A percentile compares a stretch with the other conserved stretches of the same genome.
Evolutionary conservation across 2,113 vertebrate genomes (phyloP).

Genomic region (Nematolebias whitei): DNA sequence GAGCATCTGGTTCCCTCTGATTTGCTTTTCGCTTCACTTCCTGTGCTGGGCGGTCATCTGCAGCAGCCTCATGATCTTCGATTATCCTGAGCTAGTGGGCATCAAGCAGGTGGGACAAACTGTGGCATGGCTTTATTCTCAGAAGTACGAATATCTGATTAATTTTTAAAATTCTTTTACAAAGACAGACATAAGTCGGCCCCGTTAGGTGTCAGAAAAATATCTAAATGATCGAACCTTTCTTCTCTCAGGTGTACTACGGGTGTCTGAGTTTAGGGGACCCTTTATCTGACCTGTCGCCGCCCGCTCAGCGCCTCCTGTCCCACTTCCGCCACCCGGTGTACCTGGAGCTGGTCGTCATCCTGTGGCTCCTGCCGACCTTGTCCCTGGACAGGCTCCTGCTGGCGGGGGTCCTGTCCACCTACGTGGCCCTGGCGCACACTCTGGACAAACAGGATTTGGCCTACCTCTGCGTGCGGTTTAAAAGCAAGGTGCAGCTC

Average conservation of each 20-base stretch:
- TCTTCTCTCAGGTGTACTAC: conserved; percentile 85
- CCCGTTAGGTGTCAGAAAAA: no score
- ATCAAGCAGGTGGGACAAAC: conserved; percentile 87
- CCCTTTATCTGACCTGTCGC: conserved; percentile 84
- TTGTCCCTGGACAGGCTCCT: conserved; percentile 86
- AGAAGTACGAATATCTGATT: no score
- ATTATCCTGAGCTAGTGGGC: conserved; percentile 89
- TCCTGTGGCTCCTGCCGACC: conserved; percentile 88
- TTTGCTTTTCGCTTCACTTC: conserved; percentile 87
- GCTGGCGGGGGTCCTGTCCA: conserved; percentile 80
- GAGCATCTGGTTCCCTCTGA: conserved; percentile 86
- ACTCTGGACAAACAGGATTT: conserved; percentile 88
- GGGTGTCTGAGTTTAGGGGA: conserved; percentile 85
- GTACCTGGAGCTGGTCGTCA: conserved; percentile 85
- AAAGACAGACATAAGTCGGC: no score
- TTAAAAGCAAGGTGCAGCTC: conserved; percentile 83
- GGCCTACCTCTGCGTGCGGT: conserved; percentile 81
- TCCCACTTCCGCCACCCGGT: conserved; percentile 89
- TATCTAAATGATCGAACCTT: no score
- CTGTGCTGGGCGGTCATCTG: conserved; percentile 91
- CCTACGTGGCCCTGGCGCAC: conserved; percentile 85
- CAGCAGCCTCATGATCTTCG: conserved; percentile 89
- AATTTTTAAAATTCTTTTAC: no score
- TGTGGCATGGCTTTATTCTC: no score
- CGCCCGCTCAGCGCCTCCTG: conserved; percentile 81